These are phyloP conservation scores for Rhyacophila evoluta DNA, from an alignment of 2,888 invertebrate genomes.

Conservation along the genomic window DNA sequence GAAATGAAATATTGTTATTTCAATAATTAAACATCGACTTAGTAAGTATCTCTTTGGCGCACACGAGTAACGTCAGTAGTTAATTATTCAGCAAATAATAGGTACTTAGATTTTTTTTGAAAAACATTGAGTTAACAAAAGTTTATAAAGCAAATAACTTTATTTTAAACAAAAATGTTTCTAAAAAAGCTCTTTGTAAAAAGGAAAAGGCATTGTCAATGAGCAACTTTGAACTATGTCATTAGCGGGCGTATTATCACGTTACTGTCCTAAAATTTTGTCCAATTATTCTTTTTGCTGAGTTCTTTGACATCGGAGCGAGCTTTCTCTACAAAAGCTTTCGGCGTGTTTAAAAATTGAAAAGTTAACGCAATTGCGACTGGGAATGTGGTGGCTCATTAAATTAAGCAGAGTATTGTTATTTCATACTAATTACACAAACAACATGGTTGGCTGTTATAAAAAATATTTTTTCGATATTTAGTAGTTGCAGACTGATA, in stretches of 20 bases:
- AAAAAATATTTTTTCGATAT: too few species aligned
- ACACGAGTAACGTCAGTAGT: too few species aligned
- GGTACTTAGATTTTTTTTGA: too few species aligned
- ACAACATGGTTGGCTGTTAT: too few species aligned
- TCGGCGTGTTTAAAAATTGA: not conserved
- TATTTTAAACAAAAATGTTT: not conserved
- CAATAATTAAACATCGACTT: too few species aligned
- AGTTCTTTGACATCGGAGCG: constrained; percentile 9
- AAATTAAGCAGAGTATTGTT: not conserved
- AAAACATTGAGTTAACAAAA: not conserved
- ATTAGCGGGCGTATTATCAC: constrained; percentile 7
- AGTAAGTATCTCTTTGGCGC: too few species aligned
- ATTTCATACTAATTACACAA: too few species aligned
- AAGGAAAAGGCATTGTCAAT: not conserved
- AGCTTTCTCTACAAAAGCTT: not conserved
- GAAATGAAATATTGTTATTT: too few species aligned
- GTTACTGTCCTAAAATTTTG: constrained; percentile 19
- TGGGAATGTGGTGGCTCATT: not conserved
- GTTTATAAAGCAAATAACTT: constrained; percentile 4
- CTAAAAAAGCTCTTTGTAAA: not conserved
- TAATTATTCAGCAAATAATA: too few species aligned
- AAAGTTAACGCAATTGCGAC: not conserved
- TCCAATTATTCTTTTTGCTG: constrained; percentile 15
- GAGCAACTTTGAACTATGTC: constrained; percentile 7
- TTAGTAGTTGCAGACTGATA: too few species aligned